A percentile compares a stretch with the other conserved stretches of the same genome.
Conservation (phyloP, 2,888 invertebrate genomes). For the Masnerella sp. region DNA sequence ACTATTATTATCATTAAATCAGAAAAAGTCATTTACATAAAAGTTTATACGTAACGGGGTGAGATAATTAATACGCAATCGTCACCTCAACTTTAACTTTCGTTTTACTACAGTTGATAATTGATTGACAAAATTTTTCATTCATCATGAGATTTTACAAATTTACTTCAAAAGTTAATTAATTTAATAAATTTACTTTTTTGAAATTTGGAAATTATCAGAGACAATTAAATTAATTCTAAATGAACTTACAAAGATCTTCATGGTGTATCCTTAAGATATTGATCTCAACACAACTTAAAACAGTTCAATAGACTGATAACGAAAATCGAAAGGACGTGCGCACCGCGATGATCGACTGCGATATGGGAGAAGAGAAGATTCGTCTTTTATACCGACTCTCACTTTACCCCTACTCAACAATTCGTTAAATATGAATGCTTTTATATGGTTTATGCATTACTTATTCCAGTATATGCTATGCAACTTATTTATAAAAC, state of each 20-base stretch:
- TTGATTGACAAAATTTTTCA: too few species aligned
- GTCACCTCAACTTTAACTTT: too few species aligned
- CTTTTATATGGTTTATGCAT: slow-evolving; percentile 61
- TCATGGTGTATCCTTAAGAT: slow-evolving; percentile 75
- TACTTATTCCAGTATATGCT: slow-evolving; percentile 58
- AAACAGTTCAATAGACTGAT: slow-evolving; percentile 53
- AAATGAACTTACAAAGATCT: slow-evolving; percentile 79
- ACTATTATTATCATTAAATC: too few species aligned
- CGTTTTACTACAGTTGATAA: too few species aligned
- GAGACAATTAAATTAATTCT: too few species aligned
- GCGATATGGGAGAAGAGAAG: slow-evolving; percentile 74
- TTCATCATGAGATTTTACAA: too few species aligned
- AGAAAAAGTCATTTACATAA: too few species aligned
- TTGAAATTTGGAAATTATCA: too few species aligned
- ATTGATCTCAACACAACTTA: slow-evolving; percentile 54
- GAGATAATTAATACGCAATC: too few species aligned
- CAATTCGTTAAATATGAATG: slow-evolving; percentile 68
- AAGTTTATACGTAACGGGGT: too few species aligned
- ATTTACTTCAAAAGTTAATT: too few species aligned
- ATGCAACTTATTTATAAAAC: slow-evolving; percentile 43
- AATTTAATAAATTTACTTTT: too few species aligned
- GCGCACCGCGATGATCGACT: slow-evolving; percentile 68
- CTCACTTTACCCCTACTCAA: slow-evolving; percentile 75
- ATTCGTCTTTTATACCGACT: slow-evolving; percentile 77
- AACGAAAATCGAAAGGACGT: slow-evolving; percentile 65